These are phyloP conservation scores for Cyclura pinguis DNA, from an alignment of 2,797 vertebrate genomes.

Conservation along the genomic window DNA sequence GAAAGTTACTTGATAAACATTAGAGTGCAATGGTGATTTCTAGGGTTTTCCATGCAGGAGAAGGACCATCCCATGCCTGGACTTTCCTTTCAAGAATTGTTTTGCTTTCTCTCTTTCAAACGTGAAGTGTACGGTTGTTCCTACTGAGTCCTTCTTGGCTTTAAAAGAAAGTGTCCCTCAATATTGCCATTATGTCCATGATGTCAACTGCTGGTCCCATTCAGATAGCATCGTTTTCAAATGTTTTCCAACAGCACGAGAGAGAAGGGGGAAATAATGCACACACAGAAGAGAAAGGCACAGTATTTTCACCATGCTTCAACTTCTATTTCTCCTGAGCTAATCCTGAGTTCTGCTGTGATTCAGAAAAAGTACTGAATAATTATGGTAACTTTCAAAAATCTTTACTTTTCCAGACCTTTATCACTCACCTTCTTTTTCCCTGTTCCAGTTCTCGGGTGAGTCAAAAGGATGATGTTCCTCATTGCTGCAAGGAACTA, in stretches of 20 bases:
- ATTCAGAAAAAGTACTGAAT: conserved; percentile 40
- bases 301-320: not conserved
- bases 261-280: not conserved
- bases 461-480: not conserved
- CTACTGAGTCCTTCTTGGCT: not conserved
- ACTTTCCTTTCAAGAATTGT: not conserved
- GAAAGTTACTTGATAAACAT: not conserved
- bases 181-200: not conserved
- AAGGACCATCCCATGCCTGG: not conserved
- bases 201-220: not conserved
- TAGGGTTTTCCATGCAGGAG: not conserved
- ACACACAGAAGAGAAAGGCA: not conserved
- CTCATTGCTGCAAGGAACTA: conserved; percentile 10
- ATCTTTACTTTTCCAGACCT: rapidly evolving
- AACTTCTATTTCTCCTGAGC: conserved; percentile 23
- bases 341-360: conserved; percentile 34
- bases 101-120: not conserved
- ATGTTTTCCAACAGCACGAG: not conserved
- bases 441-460: not conserved
- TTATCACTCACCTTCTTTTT: rapidly evolving
- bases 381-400: conserved; percentile 36
- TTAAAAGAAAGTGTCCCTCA: not conserved
- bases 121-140: not conserved
- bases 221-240: not conserved
- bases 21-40: not conserved